Base-by-base conservation (phyloP, 2,888 invertebrate species). In the Drosophila kambysellisi region DNA sequence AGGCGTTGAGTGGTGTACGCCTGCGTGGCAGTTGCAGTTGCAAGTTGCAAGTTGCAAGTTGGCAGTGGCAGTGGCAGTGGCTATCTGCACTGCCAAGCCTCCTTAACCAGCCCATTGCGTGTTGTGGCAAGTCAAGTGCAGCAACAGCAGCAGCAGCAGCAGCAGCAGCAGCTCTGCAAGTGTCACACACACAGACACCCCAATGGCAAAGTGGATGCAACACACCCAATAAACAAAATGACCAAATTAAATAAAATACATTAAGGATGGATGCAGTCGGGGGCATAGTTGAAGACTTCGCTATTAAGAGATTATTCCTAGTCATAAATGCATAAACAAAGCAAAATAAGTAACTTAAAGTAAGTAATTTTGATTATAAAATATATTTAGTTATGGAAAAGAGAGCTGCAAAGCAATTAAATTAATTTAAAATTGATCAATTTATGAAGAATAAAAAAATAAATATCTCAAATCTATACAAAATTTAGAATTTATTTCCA, bases 121-220 rank as follows among this genome's bases (percentile, higher is more conserved):
- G 86, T 65, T 86, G 83, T 73, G 83, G 88, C 88, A 83, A 85
- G 86, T 86, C 86, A 87, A 87, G 86, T 87, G 88, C 88, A 88
- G 82, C 86, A 78, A 51, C 69, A 65, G 15, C 68, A 46, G 46
- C 69, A 59, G 56, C 74, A 53, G 59, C 25, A 25, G 25, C 25
- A 25, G 25, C 25, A 25, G 25, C 48, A 41, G 63, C 66, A 76
- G 61, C 70, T 61, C 61, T 53, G 77, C 82, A 70, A 82, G 71
- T 83, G 82, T 77, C 82, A 74, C 67, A 82, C 59, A 75, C 52
- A 67, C 58, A 63, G 20, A 64, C 65, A 76, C 59, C 41, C 60
- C 54, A 66, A 63, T 74, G 69, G 62, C 70, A 62, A 76, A 68
- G 56, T 63, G 58, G 17, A 32, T 5, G 8, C 15, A n/a, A 70